phyloP scores from a whole-genome alignment of 2,888 invertebrate genomes.

The Argyresthia goedartella region DNA sequence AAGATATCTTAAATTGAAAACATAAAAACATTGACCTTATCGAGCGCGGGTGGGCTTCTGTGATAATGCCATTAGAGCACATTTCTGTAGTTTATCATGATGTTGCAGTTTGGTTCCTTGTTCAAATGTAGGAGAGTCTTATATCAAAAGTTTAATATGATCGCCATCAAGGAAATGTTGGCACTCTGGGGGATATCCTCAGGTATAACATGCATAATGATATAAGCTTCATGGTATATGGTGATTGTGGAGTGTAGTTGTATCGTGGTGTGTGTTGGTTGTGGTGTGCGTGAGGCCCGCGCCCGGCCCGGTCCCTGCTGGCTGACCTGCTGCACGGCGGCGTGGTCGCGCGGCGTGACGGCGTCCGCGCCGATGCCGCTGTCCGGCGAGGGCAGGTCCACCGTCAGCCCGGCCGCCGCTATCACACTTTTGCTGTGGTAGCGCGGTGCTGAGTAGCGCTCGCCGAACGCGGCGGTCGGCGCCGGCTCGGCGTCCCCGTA shows the following conservation, averaged over 20 bases:
- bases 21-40: not conserved
- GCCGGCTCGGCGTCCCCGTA: constrained; percentile 71
- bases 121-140: not conserved
- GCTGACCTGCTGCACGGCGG: constrained; percentile 90
- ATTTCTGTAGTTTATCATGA: too few species aligned
- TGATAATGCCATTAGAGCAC: not conserved
- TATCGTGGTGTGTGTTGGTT: constrained; percentile 20
- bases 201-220: not conserved
- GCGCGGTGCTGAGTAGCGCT: constrained; percentile 77
- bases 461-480: constrained; percentile 75
- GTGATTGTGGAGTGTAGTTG: constrained; percentile 16
- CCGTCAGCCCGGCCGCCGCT: constrained; percentile 85
- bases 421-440: constrained; percentile 82
- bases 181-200: not conserved
- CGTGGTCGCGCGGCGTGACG: constrained; percentile 91
- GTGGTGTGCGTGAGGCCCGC: constrained; percentile 37
- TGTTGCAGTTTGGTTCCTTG: not conserved
- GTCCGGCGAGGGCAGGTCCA: constrained; percentile 95
- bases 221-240: constrained; percentile 2
- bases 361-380: constrained; percentile 96
- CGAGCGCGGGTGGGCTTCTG: constrained; percentile 12
- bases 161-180: not conserved
- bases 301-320: constrained; percentile 15
- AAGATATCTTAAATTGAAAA: not conserved
- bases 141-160: not conserved